Evolutionary conservation across 2,113 vertebrate species (phyloP).

Genomic region (Castor canadensis): DNA sequence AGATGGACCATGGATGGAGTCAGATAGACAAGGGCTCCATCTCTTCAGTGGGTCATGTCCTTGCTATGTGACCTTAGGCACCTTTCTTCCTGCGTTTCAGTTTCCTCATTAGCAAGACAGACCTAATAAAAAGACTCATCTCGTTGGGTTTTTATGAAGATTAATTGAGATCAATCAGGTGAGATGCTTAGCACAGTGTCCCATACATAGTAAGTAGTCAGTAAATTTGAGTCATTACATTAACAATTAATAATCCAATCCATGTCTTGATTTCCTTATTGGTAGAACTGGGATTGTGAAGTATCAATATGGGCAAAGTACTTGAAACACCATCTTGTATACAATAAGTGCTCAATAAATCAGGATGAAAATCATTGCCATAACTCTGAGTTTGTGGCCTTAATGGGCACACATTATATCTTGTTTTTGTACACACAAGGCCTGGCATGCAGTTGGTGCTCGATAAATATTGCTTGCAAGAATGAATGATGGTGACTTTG

Average conservation of each 20-base stretch:
- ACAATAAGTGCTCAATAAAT: not conserved
- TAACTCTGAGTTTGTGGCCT: not conserved
- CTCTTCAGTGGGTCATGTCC: rapidly evolving
- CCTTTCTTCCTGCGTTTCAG: not conserved
- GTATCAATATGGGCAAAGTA: not conserved
- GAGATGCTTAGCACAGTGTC: not conserved
- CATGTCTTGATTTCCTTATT: not conserved
- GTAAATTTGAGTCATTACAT: not conserved
- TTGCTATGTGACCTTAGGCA: not conserved
- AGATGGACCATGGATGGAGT: not conserved
- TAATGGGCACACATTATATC: not conserved
- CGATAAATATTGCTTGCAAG: not conserved
- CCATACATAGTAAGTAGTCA: not conserved
- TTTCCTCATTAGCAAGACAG: not conserved
- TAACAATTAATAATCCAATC: not conserved
- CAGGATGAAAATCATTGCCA: not conserved
- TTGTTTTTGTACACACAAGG: not conserved
- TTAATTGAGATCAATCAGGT: constrained; percentile 23
- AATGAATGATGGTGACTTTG: not conserved
- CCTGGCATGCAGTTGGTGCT: not conserved
- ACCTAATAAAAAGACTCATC: not conserved
- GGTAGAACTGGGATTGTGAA: not conserved
- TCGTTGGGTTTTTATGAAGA: not conserved
- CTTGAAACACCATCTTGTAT: not conserved
- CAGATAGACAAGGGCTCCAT: too few species aligned